These are phyloP conservation scores for Heterotilapia buettikoferi DNA, from an alignment of 2,113 vertebrate species.

Conservation along the genomic window DNA sequence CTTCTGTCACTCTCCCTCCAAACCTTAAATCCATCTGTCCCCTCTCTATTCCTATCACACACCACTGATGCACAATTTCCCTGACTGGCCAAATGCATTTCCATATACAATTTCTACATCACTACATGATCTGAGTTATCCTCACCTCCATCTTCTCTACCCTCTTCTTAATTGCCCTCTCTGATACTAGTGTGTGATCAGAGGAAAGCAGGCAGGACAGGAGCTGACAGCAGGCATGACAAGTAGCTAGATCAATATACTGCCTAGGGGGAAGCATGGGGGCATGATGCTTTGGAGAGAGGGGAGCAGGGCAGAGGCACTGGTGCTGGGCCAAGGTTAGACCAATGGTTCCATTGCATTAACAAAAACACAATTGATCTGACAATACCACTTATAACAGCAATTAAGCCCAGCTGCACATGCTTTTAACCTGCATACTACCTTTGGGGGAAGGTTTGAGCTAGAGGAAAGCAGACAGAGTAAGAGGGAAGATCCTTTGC, in stretches of 20 bases:
- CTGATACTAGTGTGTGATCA: constrained; percentile 44
- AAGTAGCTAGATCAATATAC: constrained; percentile 71
- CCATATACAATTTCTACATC: constrained; percentile 26
- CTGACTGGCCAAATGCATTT: not conserved
- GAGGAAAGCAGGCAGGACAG: constrained; percentile 47
- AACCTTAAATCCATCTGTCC: constrained; percentile 5
- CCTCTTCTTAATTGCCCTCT: constrained; percentile 1
- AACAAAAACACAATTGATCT: constrained; percentile 65
- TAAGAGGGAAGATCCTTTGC: not conserved
- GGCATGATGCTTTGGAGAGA: constrained; percentile 7
- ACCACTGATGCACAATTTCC: constrained; percentile 3
- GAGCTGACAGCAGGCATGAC: constrained; percentile 66
- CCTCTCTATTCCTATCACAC: not conserved
- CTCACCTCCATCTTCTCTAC: not conserved
- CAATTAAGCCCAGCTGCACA: constrained; percentile 39
- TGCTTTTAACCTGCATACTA: constrained; percentile 48
- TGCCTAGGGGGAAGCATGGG: constrained; percentile 30
- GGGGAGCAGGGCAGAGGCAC: not conserved
- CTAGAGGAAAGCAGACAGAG: not conserved
- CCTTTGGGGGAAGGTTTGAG: not conserved
- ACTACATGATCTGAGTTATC: not conserved
- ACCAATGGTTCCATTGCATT: constrained; percentile 55
- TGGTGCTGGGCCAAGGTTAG: constrained; percentile 64
- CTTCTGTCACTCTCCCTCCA: not conserved
- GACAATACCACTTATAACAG: constrained; percentile 63